phyloP scores from a whole-genome alignment of 2,113 vertebrate genomes.

The Cricetomys ansorgei region DNA sequence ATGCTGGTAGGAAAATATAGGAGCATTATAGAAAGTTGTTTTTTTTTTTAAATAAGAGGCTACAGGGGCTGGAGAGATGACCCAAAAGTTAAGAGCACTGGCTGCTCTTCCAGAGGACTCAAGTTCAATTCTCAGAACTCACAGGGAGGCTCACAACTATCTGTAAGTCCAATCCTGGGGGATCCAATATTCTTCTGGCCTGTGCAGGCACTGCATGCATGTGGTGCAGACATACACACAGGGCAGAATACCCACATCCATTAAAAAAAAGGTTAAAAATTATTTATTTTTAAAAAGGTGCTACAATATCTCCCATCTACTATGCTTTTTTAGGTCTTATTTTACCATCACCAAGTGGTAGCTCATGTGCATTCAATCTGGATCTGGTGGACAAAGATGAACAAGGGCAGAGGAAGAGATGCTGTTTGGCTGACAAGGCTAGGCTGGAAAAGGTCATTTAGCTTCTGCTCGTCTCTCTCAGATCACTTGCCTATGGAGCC shows the following conservation, averaged over 20 bases:
- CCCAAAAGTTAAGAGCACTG: not conserved
- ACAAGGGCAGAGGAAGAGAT: not conserved
- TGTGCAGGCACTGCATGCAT: not conserved
- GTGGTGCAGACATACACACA: not conserved
- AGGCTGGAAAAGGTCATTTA: not conserved
- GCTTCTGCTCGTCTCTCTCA: not conserved
- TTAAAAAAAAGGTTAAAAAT: not conserved
- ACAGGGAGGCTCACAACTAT: not conserved
- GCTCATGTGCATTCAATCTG: not conserved
- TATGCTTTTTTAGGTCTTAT: constrained; percentile 10
- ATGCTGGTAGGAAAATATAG: not conserved
- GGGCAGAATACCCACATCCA: not conserved
- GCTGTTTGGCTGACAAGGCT: not conserved
- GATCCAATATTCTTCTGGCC: not conserved
- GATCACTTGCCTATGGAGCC: not conserved
- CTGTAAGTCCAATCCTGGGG: not conserved
- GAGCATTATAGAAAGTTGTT: not conserved
- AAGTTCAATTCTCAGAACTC: not conserved
- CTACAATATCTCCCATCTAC: not conserved
- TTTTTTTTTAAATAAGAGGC: not conserved
- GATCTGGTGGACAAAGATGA: not conserved
- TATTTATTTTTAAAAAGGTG: not conserved
- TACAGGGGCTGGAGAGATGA: not conserved
- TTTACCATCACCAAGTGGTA: not conserved
- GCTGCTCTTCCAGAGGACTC: not conserved